Conservation (phyloP, 2,888 invertebrate species). For the Bugulina stolonifera region DNA sequence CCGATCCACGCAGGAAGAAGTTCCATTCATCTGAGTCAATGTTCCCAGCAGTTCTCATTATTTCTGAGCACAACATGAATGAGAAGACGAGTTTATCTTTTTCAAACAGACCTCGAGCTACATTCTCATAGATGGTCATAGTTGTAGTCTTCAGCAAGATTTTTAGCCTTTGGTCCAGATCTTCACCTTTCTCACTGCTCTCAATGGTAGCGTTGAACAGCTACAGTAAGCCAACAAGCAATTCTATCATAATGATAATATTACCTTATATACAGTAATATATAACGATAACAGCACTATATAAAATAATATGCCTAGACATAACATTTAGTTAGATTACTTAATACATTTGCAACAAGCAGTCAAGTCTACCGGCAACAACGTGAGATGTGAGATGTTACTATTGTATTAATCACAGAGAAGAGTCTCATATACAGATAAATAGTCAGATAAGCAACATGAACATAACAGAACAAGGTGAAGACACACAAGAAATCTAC, state of each 20-base stretch:
- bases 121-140: conserved; percentile 51
- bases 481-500: too few species aligned
- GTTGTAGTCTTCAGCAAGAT: conserved; percentile 49
- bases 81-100: conserved; percentile 54
- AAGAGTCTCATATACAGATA: too few species aligned
- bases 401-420: too few species aligned
- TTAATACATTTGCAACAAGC: too few species aligned
- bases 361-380: too few species aligned
- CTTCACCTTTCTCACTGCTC: conserved; percentile 43
- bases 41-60: conserved; percentile 63
- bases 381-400: too few species aligned
- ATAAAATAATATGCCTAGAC: too few species aligned
- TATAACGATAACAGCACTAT: conserved; percentile 12
- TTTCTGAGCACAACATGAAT: conserved; percentile 70
- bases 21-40: conserved; percentile 67
- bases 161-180: conserved; percentile 42
- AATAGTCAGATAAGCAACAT: too few species aligned
- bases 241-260: not conserved
- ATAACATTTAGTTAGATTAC: too few species aligned
- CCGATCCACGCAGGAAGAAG: conserved; percentile 70
- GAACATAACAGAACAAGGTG: too few species aligned
- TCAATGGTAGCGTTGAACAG: conserved; percentile 52
- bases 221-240: conserved; percentile 31
- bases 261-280: not conserved
- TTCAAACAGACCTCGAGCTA: conserved; percentile 52